Percentiles rank a stretch among this genome's conserved stretches.
These are phyloP conservation scores for Helicoverpa zea DNA, from an alignment of 1,140 invertebrate genomes.

Conservation along the genomic window DNA sequence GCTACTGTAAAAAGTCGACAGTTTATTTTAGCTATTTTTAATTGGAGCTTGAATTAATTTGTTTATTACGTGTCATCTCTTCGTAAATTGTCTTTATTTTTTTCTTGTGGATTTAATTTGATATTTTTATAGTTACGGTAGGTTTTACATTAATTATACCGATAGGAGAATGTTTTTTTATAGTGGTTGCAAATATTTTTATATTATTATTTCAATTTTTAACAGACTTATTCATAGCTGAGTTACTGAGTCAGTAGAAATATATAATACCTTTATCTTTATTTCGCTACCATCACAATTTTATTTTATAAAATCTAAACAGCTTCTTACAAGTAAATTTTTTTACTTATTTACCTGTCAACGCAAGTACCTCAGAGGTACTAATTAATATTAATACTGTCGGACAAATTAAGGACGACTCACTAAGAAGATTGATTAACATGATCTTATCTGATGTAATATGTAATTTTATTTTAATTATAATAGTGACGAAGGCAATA, in stretches of 20 bases:
- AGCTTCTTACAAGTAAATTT: not conserved
- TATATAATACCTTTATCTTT: too few relatives aligned
- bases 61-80: not conserved
- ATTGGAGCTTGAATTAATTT: not conserved
- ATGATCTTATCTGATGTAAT: conserved; percentile 12
- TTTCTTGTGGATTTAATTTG: too few relatives aligned
- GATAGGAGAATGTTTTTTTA: too few relatives aligned
- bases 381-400: conserved; percentile 9
- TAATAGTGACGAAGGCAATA: conserved; percentile 5
- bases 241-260: too few relatives aligned
- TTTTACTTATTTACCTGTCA: not conserved
- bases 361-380: not conserved
- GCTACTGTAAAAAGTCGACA: conserved; percentile 4
- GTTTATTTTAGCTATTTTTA: conserved; percentile 4
- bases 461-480: conserved; percentile 30
- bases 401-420: conserved; percentile 23
- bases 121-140: too few relatives aligned
- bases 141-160: too few relatives aligned
- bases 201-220: too few relatives aligned
- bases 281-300: too few relatives aligned
- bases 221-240: too few relatives aligned
- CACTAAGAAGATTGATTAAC: conserved; percentile 25
- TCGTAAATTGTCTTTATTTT: not conserved
- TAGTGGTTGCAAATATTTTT: too few relatives aligned
- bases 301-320: not conserved